Evolutionary conservation across 2,888 invertebrate genomes (phyloP).

Genomic region (Lycophotia porphyrea): DNA sequence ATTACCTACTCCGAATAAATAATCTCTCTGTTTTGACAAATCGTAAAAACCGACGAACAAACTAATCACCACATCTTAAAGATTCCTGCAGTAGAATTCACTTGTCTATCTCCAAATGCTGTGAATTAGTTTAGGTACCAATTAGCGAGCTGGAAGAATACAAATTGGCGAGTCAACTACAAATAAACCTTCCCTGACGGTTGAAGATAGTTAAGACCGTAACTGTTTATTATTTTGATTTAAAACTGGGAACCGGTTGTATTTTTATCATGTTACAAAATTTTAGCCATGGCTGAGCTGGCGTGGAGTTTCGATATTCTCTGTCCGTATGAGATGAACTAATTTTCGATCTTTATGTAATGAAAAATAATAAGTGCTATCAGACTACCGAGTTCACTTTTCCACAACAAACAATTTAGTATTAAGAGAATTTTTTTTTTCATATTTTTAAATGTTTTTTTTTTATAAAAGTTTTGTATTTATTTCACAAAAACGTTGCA

Average conservation of each 20-base stretch:
- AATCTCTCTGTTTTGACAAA: too few species aligned
- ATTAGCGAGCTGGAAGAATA: constrained; percentile 15
- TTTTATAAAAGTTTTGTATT: too few species aligned
- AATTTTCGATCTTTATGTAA: background rate
- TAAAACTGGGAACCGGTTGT: background rate
- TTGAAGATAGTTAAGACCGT: background rate
- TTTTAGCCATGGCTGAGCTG: background rate
- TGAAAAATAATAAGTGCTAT: background rate
- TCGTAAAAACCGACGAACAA: background rate
- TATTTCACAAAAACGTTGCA: too few species aligned
- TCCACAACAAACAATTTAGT: too few species aligned
- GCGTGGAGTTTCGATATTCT: background rate
- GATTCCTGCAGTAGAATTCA: background rate
- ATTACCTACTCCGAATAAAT: too few species aligned
- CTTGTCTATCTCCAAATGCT: constrained; percentile 3
- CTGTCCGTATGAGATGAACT: background rate
- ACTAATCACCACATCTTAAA: background rate
- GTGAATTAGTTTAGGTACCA: constrained; percentile 18
- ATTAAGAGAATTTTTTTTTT: too few species aligned
- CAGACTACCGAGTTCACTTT: background rate
- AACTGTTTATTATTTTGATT: constrained; percentile 1
- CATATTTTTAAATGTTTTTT: too few species aligned
- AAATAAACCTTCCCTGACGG: constrained; percentile 14
- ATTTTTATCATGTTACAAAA: background rate
- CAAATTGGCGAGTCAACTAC: constrained; percentile 18